A percentile compares a stretch with the other conserved stretches of the same genome.
Evolutionary conservation across 2,888 invertebrate genomes (phyloP).

Genomic region (Drosophila koepferae): DNA sequence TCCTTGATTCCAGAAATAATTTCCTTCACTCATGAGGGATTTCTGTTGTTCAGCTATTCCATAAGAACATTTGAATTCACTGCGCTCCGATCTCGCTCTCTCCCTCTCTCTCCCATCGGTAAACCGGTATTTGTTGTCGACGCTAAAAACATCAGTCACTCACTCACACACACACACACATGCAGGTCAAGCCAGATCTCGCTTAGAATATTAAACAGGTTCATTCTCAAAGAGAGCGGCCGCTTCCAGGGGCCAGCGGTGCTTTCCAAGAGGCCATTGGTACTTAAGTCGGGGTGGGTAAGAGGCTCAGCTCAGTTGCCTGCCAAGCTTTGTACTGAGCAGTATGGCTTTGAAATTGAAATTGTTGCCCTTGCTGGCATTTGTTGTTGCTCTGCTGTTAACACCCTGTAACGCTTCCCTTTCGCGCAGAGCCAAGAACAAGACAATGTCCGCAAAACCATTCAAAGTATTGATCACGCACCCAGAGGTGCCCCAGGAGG

Average conservation of each 20-base stretch:
- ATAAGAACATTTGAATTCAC: background rate
- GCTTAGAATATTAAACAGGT: conserved; percentile 65
- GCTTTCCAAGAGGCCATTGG: conserved; percentile 22
- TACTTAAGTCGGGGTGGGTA: conserved; percentile 57
- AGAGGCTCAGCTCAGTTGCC: conserved; percentile 44
- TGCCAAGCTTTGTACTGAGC: conserved; percentile 29
- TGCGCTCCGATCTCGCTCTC: conserved; percentile 6
- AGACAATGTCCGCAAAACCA: conserved; percentile 65
- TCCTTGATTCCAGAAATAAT: background rate
- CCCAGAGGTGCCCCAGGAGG: conserved; percentile 88
- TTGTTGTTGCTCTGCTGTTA: conserved; percentile 31
- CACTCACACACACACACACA: background rate
- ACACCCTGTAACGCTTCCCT: conserved; percentile 47
- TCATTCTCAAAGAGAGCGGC: conserved; percentile 19
- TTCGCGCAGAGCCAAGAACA: conserved; percentile 46
- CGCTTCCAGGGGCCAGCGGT: conserved; percentile 8
- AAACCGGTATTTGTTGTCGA: conserved; percentile 9
- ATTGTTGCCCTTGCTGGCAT: conserved; percentile 20
- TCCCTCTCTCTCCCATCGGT: conserved; percentile 8
- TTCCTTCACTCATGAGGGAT: background rate
- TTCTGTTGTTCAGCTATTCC: background rate
- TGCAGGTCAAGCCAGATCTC: background rate
- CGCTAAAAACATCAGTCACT: background rate
- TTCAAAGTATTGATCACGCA: conserved; percentile 90
- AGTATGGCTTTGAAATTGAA: conserved; percentile 26